Base-by-base conservation (phyloP, 2,888 invertebrate genomes). In the Papilio elwesi region DNA sequence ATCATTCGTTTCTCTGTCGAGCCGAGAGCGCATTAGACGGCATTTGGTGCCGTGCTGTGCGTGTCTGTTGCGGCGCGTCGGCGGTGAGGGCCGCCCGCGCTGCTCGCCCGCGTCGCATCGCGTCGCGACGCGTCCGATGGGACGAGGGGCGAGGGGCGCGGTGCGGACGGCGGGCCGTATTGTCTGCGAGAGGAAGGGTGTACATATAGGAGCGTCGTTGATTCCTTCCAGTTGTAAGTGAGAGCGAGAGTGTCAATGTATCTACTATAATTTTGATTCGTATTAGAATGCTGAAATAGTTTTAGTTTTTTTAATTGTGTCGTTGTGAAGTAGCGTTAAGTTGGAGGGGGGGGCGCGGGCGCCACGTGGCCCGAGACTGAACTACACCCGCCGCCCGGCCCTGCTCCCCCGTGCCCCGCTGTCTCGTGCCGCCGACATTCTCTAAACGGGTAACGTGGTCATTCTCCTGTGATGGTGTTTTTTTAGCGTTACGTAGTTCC, bases 251-350 rank as follows among this genome's bases (percentile, higher is more conserved):
- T 87, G 85, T 87, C 75, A 75, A 77, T 74, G 76, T 76, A 73
- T 73, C 73, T 74, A 74, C 72, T 76, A 88, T 89, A 89, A 85
- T 87, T 89, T 87, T 89, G 84, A 87, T 85, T 85, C 85, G 86
- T 87, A 82, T 84, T 89, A 88, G 86, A 85, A 89, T 89, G 87
- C 90, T 89, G 90, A 90, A 90, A 90, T 91, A 90, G 90, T 90
- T 93, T 92, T 90, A 92, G 92, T 93, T 92, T 85, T 86, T 88
- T 90, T n/a, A n/a, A 88, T 90, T 90, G 89, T 92, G 91, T 91
- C 89, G 91, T 92, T 91, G 90, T 92, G 91, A 90, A 90, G 87
- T 92, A 92, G 89, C 87, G 84, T 90, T 91, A 90, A 90, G 90
- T 89, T 87, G 86, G 84, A n/a, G 87, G 83, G 85, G 88, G 7